These are phyloP conservation scores for Ephestia elutella DNA, from an alignment of 1,140 invertebrate species.

Conservation along the genomic window DNA sequence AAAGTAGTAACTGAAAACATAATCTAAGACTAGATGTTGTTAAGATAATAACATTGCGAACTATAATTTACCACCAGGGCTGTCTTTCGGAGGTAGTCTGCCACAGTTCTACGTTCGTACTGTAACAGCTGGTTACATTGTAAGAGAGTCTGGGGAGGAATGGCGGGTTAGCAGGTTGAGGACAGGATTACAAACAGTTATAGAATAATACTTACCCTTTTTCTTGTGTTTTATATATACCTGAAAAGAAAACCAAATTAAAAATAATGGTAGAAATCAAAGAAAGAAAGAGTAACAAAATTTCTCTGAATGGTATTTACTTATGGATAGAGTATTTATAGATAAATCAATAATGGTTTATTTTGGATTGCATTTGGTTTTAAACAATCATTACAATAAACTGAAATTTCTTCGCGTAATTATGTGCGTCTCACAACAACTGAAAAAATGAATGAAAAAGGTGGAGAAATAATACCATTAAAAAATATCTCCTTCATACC, in stretches of 20 bases:
- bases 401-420: too few relatives aligned
- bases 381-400: too few relatives aligned
- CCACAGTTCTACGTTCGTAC: constrained; percentile 50
- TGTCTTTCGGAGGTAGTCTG: constrained; percentile 28
- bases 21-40: not conserved
- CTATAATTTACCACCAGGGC: constrained; percentile 53
- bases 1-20: not conserved
- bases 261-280: not conserved
- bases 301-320: too few relatives aligned
- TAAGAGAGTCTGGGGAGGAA: constrained; percentile 39
- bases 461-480: too few relatives aligned
- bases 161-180: constrained; percentile 17
- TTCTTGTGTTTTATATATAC: constrained; percentile 52
- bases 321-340: too few relatives aligned
- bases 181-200: constrained; percentile 9
- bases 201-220: constrained; percentile 43
- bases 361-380: too few relatives aligned
- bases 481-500: not conserved
- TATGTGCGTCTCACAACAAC: too few relatives aligned
- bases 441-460: too few relatives aligned
- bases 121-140: constrained; percentile 45
- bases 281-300: too few relatives aligned
- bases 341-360: too few relatives aligned
- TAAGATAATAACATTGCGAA: not conserved
- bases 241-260: constrained; percentile 33